These are phyloP conservation scores for Catagonus wagneri DNA, from an alignment of 2,113 vertebrate genomes.

Conservation along the genomic window DNA sequence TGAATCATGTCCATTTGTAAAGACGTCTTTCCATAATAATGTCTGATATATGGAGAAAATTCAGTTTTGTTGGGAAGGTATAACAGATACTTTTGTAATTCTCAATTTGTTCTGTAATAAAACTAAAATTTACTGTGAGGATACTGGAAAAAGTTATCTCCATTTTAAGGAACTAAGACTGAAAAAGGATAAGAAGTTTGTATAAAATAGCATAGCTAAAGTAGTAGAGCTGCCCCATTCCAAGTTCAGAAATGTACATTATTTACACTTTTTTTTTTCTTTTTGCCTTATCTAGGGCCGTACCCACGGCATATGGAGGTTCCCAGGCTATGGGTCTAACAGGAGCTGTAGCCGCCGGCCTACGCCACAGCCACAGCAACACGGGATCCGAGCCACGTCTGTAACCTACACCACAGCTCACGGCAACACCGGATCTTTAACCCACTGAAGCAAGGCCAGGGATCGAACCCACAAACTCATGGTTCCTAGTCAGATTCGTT, in stretches of 20 bases:
- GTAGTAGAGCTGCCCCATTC: not conserved
- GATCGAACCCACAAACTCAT: no score
- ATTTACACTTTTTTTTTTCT: constrained; percentile 11
- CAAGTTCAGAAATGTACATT: not conserved
- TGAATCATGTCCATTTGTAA: not conserved
- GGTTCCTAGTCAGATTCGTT: no score
- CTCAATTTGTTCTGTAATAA: not conserved
- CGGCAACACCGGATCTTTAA: no score
- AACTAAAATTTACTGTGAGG: not conserved
- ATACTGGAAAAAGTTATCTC: not conserved
- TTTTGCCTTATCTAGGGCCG: no score
- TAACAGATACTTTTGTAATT: not conserved
- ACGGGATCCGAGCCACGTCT: no score
- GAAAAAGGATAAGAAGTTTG: not conserved
- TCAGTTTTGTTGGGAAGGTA: not conserved
- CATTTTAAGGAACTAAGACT: constrained; percentile 48
- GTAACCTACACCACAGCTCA: no score
- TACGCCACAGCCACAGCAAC: no score
- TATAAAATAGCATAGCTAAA: not conserved
- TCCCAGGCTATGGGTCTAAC: no score
- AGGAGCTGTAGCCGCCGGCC: no score
- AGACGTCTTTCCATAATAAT: not conserved
- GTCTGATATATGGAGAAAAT: not conserved
- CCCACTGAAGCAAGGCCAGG: no score
- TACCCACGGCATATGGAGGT: no score